Conservation (phyloP, 2,888 invertebrate species). For the Drosophila engyochracea region DNA sequence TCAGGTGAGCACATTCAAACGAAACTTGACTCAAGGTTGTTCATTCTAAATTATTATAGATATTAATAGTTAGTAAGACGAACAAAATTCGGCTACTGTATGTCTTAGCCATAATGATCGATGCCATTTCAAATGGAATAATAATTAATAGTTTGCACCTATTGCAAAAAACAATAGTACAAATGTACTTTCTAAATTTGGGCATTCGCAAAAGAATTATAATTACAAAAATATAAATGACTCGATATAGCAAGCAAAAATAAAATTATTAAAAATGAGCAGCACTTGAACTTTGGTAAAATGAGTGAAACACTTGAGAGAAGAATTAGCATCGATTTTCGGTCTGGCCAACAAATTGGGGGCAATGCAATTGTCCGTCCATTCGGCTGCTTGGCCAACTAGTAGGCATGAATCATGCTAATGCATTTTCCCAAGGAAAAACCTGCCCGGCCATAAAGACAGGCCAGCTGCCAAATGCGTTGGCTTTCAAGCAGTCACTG, state of each 20-base stretch:
- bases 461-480: constrained; percentile 63
- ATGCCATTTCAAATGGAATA: not conserved
- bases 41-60: not conserved
- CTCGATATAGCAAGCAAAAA: constrained; percentile 8
- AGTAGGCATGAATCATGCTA: constrained; percentile 63
- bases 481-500: constrained; percentile 31
- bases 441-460: constrained; percentile 56
- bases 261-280: constrained; percentile 27
- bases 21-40: not conserved
- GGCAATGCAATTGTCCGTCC: constrained; percentile 41
- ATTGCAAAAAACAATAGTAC: not conserved
- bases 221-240: constrained; percentile 1
- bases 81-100: not conserved
- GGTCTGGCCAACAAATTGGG: constrained; percentile 35
- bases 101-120: not conserved
- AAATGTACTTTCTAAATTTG: constrained; percentile 4
- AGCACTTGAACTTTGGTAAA: constrained; percentile 64
- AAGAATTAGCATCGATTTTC: constrained; percentile 65
- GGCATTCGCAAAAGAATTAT: constrained; percentile 1
- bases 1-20: not conserved
- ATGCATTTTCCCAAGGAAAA: constrained; percentile 74
- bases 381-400: constrained; percentile 29
- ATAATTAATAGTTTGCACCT: not conserved
- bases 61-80: not conserved
- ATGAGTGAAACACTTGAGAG: constrained; percentile 42